A percentile compares a stretch with the other conserved stretches of the same genome.
Evolutionary conservation across 2,797 vertebrate genomes (phyloP).

Genomic region (Yasuhikotakia modesta): DNA sequence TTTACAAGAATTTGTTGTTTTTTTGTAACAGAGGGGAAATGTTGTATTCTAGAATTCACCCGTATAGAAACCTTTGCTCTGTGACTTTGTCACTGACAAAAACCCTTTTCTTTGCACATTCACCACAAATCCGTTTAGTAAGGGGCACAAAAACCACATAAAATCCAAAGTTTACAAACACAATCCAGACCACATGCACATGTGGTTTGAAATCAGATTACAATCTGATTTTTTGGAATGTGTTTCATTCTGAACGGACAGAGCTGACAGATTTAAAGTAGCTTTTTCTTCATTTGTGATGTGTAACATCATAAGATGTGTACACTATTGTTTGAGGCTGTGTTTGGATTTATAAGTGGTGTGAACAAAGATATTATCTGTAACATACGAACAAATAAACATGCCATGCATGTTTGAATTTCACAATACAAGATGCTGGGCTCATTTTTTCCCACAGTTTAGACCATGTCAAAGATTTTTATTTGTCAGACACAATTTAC

Average conservation of each 20-base stretch:
- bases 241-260: not conserved
- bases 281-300: not conserved
- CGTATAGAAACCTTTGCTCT: too few relatives aligned
- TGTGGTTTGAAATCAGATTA: not conserved
- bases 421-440: too few relatives aligned
- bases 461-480: too few relatives aligned
- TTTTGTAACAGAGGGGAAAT: too few relatives aligned
- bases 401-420: too few relatives aligned
- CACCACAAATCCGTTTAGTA: not conserved
- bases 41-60: too few relatives aligned
- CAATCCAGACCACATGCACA: slow-evolving; percentile 2
- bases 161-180: not conserved
- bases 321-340: not conserved
- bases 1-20: too few relatives aligned
- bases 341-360: not conserved
- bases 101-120: too few relatives aligned
- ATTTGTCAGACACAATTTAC: too few relatives aligned
- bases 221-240: slow-evolving; percentile 3
- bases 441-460: too few relatives aligned
- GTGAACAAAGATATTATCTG: not conserved
- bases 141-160: not conserved
- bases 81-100: too few relatives aligned
- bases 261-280: not conserved
- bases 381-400: too few relatives aligned
- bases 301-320: not conserved